Evolutionary conservation across 2,888 invertebrate species (phyloP), one percentile per base, ranked within the genome.

Genomic region (Azorinus chamasolen): DNA sequence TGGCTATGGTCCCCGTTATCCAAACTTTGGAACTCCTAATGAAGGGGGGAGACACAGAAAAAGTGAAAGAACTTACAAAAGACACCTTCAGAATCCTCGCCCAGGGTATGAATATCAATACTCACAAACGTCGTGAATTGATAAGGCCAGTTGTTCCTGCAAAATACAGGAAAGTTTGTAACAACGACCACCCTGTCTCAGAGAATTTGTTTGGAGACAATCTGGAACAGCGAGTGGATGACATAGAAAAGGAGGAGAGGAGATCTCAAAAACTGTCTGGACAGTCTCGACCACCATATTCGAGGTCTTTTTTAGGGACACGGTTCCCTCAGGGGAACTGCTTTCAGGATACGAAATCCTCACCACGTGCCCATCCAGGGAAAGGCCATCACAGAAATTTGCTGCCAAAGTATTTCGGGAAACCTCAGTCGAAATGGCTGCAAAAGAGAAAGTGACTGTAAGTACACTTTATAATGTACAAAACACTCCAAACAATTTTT

Each of bases 401-500:
- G 10, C 18, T 18, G 55, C 48, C 16, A 18, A 27, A 57, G 22
- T 20, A 12, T n/a, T 12, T 8, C 2, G 50, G 51, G 32, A 32
- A 61, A 61, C 48, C 39, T 18, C n/a, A 20, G 50, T 8, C 32
- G 1, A 22, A 14, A 16, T 18, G 32, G 20, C 10, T n/a, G 18
- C 25, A 32, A 48, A 41, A 24, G 25, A 61, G 25, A 24, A 32
- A 27, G 27, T 16, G 16, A n/a, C 37, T 20, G 57, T 57, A 57
- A 41, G 41, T 41, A 41, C 45, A 16, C 12, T 14, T 4, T 58
- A 41, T 2, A 37, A 12, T 14, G 32, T 69, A 27, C 3, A 27
- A 6, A 74, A 74, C 39, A 61, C 55, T 14, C 27, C 51, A 22
- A 43, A 66, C 8, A 57, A 54, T 18, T 74, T 68, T 62, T 1